Percentiles rank a stretch among this genome's conserved stretches.
phyloP scores from a whole-genome alignment of 2,888 invertebrate genomes.

The Campoletis raptor region DNA sequence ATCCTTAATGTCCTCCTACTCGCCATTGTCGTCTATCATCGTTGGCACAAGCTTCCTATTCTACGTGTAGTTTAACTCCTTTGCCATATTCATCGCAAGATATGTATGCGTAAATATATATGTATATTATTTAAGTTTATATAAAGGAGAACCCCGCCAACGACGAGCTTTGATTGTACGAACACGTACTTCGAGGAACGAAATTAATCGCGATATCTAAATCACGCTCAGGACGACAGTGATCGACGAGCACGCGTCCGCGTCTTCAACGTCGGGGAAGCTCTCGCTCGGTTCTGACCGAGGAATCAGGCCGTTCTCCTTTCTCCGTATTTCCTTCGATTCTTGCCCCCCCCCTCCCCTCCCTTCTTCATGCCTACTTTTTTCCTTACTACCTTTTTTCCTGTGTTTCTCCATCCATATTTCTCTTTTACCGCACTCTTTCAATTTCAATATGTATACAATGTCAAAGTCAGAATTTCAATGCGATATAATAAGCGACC shows the following conservation, averaged over 20 bases:
- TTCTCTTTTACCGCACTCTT: conserved; percentile 71
- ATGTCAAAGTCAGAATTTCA: conserved; percentile 63
- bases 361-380: conserved; percentile 5
- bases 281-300: conserved; percentile 36
- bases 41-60: conserved; percentile 66
- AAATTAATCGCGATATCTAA: conserved; percentile 78
- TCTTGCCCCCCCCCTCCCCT: conserved; percentile 18
- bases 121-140: conserved; percentile 39
- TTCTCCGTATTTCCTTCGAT: conserved; percentile 63
- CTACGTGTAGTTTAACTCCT: conserved; percentile 19
- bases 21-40: conserved; percentile 53
- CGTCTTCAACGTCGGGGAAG: conserved; percentile 53
- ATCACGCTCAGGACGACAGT: conserved; percentile 76
- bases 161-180: conserved; percentile 51
- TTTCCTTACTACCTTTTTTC: conserved; percentile 11
- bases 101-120: conserved; percentile 38
- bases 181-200: conserved; percentile 68
- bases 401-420: conserved; percentile 63
- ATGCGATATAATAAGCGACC: conserved; percentile 58
- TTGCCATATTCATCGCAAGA: not conserved
- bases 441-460: conserved; percentile 61
- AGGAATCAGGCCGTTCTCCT: conserved; percentile 67
- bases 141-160: conserved; percentile 47
- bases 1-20: conserved; percentile 26
- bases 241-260: conserved; percentile 73